A percentile compares a stretch with the other conserved stretches of the same genome.
Conservation (phyloP, 2,888 invertebrate genomes). For the Leptinotarsa peninsularis region DNA sequence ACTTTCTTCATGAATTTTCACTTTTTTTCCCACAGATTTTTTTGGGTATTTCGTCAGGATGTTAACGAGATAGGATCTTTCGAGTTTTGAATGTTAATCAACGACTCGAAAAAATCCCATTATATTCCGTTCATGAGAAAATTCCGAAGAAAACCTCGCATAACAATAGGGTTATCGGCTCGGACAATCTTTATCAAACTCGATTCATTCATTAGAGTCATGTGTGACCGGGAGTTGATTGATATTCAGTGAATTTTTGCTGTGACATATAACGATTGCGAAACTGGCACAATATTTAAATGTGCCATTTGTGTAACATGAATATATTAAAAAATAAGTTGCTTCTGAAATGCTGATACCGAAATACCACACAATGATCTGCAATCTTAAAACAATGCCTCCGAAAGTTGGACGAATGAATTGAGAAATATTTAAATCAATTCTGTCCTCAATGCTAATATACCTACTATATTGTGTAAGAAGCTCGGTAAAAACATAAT, state of each 20-base stretch:
- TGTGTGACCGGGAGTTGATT: constrained; percentile 6
- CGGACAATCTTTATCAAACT: neutral
- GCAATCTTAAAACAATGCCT: neutral
- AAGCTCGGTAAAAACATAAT: neutral
- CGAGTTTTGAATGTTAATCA: constrained; percentile 2
- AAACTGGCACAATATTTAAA: neutral
- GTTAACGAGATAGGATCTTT: constrained; percentile 1
- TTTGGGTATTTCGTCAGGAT: constrained; percentile 1
- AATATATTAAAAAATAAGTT: neutral
- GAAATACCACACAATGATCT: constrained; percentile 3
- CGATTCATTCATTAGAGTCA: neutral
- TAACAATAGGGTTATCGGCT: neutral
- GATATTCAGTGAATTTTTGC: neutral
- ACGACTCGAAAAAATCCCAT: neutral
- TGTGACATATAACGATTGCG: neutral
- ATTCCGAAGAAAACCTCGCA: constrained; percentile 8
- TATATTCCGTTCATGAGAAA: constrained; percentile 9
- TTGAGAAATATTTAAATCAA: constrained; percentile 4
- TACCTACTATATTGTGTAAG: neutral
- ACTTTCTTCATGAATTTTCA: neutral
- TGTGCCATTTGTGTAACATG: neutral
- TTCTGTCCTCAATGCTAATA: neutral
- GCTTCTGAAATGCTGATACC: constrained; percentile 8
- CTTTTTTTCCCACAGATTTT: constrained; percentile 4
- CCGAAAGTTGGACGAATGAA: neutral